A percentile compares a stretch with the other conserved stretches of the same genome.
Evolutionary conservation across 2,888 invertebrate genomes (phyloP).

Genomic region (Hirtodrosophila alboralis): DNA sequence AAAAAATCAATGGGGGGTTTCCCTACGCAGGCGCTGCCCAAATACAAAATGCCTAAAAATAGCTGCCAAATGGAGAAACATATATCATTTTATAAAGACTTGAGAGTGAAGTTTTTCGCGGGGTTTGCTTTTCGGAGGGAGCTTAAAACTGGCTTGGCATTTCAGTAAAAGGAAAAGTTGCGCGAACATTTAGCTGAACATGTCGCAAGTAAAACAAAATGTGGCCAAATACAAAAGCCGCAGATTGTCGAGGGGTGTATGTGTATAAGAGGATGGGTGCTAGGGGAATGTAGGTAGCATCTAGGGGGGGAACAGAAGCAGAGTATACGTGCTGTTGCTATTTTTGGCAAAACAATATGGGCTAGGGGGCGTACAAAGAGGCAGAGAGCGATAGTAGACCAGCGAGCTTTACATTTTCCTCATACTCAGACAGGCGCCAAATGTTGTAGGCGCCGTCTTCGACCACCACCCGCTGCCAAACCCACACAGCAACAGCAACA

Average conservation of each 20-base stretch:
- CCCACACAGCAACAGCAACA: constrained; percentile 2
- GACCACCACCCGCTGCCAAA: constrained; percentile 1
- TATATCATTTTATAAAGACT: constrained; percentile 44
- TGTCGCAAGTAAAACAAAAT: constrained; percentile 18
- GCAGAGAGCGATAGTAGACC: background rate
- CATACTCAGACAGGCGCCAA: constrained; percentile 37
- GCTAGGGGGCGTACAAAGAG: constrained; percentile 2
- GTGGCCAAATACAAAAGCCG: constrained; percentile 21
- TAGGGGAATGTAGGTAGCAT: background rate
- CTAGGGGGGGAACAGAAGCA: constrained; percentile 25
- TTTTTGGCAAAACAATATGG: constrained; percentile 52
- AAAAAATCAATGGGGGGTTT: constrained; percentile 50
- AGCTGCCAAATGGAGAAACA: constrained; percentile 28
- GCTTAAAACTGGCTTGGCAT: constrained; percentile 51
- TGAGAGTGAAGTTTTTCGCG: constrained; percentile 3
- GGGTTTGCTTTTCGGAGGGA: constrained; percentile 10
- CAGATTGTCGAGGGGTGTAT: background rate
- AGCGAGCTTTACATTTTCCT: constrained; percentile 28
- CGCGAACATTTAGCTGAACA: constrained; percentile 45
- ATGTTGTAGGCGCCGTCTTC: constrained; percentile 29
- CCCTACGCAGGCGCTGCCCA: constrained; percentile 40
- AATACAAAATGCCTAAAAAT: constrained; percentile 51
- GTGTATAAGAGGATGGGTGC: background rate
- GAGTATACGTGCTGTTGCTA: constrained; percentile 61
- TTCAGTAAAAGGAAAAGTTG: constrained; percentile 42